Conservation (phyloP, 2,888 invertebrate species). For the Leucoma salicis region DNA sequence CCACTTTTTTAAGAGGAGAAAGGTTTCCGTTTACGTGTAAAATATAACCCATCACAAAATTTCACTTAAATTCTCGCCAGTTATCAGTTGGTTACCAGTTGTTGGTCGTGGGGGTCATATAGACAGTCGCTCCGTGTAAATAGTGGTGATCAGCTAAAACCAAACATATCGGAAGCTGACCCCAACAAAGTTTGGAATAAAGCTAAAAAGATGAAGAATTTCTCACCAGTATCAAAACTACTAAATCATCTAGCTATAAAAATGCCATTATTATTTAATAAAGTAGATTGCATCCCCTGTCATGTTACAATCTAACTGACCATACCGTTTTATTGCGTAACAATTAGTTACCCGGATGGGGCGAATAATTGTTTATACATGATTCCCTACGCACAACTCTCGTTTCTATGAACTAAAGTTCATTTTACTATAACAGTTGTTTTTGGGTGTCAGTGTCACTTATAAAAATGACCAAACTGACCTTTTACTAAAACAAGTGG, state of each 20-base stretch:
- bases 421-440: conserved; percentile 13
- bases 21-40: too few species aligned
- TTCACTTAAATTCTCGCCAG: too few species aligned
- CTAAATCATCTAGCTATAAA: conserved; percentile 18
- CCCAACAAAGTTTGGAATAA: too few species aligned
- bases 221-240: conserved; percentile 23
- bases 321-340: conserved; percentile 70
- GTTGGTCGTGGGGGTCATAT: too few species aligned
- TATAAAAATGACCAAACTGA: conserved; percentile 50
- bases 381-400: conserved; percentile 9
- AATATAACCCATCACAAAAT: too few species aligned
- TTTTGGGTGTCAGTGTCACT: conserved; percentile 4
- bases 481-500: conserved; percentile 50
- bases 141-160: too few species aligned
- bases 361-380: conserved; percentile 17
- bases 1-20: too few species aligned
- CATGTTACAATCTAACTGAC: conserved; percentile 40
- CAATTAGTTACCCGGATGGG: conserved; percentile 52
- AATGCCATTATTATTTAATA: conserved; percentile 51
- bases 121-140: too few species aligned
- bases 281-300: conserved; percentile 48
- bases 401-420: conserved; percentile 33
- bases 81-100: too few species aligned
- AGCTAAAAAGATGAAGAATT: too few species aligned
- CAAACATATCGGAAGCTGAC: too few species aligned